These are phyloP conservation scores for Nasonovia ribisnigri DNA, from an alignment of 2,888 invertebrate species.

Conservation along the genomic window DNA sequence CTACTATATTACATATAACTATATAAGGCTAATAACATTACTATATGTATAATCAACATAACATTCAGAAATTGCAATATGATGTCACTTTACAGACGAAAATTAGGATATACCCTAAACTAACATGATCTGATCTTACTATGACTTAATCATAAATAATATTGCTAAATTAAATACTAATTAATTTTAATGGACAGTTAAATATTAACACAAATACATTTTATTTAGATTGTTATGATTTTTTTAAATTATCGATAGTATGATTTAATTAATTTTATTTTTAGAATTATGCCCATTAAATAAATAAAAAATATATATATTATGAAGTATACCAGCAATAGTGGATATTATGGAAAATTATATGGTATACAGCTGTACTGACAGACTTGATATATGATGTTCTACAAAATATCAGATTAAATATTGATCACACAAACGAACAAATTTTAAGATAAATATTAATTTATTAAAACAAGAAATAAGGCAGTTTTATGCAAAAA, in stretches of 20 bases:
- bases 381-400: too few species aligned
- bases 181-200: background rate
- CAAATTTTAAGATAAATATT: background rate
- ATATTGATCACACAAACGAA: too few species aligned
- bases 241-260: background rate
- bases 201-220: background rate
- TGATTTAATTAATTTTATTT: background rate
- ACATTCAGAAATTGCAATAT: background rate
- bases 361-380: too few species aligned
- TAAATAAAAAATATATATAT: background rate
- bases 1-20: background rate
- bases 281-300: background rate
- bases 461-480: background rate
- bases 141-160: background rate
- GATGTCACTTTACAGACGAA: background rate
- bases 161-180: background rate
- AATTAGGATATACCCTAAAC: background rate
- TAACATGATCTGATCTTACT: background rate
- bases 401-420: too few species aligned
- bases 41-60: background rate
- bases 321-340: background rate
- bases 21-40: background rate
- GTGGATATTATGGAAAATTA: background rate
- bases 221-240: background rate
- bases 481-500: background rate